Percentiles rank a stretch among this genome's conserved stretches.
Evolutionary conservation across 2,888 invertebrate genomes (phyloP).

Genomic region (Callosobruchus maculatus): DNA sequence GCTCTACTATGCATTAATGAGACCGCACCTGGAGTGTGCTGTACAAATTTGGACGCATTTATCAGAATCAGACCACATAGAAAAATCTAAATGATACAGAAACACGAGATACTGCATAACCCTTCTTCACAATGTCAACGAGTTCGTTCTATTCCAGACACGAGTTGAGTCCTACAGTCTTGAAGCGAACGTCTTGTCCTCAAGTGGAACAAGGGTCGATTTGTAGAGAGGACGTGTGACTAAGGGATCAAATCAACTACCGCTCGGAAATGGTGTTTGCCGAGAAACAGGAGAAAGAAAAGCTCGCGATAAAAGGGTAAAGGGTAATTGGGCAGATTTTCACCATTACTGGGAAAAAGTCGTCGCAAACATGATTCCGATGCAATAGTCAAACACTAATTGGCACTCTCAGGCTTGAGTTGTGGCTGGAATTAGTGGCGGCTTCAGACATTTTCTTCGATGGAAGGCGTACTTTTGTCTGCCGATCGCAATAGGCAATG

Average conservation of each 20-base stretch:
- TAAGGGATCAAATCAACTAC: background rate
- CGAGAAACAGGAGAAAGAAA: background rate
- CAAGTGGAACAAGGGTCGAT: background rate
- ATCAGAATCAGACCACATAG: no score
- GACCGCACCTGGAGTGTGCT: no score
- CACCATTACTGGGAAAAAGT: background rate
- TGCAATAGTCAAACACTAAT: background rate
- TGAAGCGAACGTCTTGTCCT: background rate
- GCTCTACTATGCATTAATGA: no score
- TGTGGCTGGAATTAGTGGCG: no score
- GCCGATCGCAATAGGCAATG: no score
- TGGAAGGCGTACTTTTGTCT: no score
- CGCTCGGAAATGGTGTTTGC: background rate
- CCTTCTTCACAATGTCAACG: background rate
- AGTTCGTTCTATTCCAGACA: background rate
- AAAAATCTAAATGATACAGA: no score
- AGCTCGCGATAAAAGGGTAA: background rate
- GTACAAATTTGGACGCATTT: no score
- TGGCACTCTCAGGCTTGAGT: no score
- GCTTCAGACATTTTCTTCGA: no score
- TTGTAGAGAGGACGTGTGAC: background rate
- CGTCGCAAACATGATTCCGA: background rate
- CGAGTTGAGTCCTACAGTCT: background rate
- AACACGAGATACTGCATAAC: background rate
- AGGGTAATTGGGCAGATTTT: background rate